These are phyloP conservation scores for Ceyx erithaca DNA, from an alignment of 2,797 vertebrate species.

Conservation along the genomic window DNA sequence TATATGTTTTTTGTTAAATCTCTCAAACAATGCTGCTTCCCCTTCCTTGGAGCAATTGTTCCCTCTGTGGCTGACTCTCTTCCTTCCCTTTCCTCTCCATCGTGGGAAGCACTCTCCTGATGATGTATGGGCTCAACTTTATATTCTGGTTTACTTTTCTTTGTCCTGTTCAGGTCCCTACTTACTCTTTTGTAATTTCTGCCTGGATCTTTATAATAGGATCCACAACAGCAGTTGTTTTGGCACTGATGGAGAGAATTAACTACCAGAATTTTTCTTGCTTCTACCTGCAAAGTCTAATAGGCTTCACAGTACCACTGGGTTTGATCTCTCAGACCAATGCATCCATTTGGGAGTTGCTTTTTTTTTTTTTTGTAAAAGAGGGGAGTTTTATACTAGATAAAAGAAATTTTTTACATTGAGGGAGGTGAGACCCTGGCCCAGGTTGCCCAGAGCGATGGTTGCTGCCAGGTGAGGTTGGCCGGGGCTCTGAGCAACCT, in stretches of 20 bases:
- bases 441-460: background rate
- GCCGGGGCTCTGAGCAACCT: fast-evolving
- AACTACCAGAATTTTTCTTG: background rate
- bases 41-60: conserved; percentile 55
- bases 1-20: background rate
- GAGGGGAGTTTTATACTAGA: background rate
- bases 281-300: background rate
- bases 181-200: background rate
- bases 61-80: background rate
- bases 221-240: background rate
- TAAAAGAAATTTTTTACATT: fast-evolving
- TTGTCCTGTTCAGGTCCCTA: background rate
- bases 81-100: conserved; percentile 12
- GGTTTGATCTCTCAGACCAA: background rate
- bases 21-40: conserved; percentile 48
- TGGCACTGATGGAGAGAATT: background rate
- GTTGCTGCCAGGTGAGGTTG: background rate
- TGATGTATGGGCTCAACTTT: background rate
- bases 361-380: background rate
- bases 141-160: background rate
- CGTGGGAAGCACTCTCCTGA: background rate
- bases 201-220: background rate
- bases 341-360: fast-evolving
- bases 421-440: background rate
- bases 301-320: background rate